These are phyloP conservation scores for Neofelis nebulosa DNA, from an alignment of 2,113 vertebrate genomes.

Conservation along the genomic window DNA sequence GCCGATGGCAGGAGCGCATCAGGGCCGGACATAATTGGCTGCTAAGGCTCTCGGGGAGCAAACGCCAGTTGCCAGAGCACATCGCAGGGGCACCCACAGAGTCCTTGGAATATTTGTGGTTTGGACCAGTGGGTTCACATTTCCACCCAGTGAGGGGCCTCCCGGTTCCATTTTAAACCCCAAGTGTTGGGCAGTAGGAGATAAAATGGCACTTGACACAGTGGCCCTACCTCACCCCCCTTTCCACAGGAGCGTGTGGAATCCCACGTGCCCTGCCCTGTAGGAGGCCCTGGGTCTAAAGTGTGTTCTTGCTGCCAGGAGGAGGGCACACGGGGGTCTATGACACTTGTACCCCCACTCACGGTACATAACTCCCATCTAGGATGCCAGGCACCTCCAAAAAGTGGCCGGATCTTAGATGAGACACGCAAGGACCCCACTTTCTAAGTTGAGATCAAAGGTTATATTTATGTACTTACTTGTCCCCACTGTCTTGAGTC, in stretches of 20 bases:
- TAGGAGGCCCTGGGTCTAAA: rapidly evolving
- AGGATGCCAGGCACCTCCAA: neutral
- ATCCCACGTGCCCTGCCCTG: rapidly evolving
- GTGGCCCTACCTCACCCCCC: neutral
- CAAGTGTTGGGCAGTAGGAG: neutral
- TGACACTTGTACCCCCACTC: rapidly evolving
- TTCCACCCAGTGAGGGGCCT: neutral
- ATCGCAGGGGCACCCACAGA: neutral
- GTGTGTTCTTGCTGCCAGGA: rapidly evolving
- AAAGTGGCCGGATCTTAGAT: neutral
- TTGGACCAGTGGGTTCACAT: neutral
- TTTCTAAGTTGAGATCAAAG: no score
- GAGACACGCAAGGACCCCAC: neutral
- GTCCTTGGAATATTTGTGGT: neutral
- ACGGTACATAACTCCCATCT: rapidly evolving
- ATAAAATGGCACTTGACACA: neutral
- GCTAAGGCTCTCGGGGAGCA: neutral
- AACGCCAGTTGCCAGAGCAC: neutral
- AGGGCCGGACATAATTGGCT: neutral
- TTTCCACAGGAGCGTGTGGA: rapidly evolving
- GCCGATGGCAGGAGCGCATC: neutral
- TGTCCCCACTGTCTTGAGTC: rapidly evolving
- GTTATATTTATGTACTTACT: rapidly evolving
- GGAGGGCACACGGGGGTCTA: rapidly evolving
- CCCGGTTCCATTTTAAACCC: neutral